Conservation (phyloP, 1,140 invertebrate genomes). For the Drosophila bifasciata region DNA sequence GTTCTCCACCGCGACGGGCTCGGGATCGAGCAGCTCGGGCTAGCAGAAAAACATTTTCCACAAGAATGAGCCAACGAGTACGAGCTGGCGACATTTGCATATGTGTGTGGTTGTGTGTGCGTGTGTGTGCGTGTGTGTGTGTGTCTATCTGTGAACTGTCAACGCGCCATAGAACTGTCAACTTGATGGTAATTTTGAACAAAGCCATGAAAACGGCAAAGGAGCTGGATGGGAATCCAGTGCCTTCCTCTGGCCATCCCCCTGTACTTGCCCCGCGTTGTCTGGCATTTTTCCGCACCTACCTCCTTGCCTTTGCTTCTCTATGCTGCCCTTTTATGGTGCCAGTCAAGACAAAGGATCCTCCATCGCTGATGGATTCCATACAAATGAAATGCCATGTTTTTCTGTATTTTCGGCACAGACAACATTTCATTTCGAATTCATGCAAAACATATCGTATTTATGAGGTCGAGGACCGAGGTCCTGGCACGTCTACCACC, state of each 20-base stretch:
- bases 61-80: slow-evolving; percentile 76
- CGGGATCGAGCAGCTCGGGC: too few relatives aligned
- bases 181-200: slow-evolving; percentile 82
- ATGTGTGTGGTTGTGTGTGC: slow-evolving; percentile 49
- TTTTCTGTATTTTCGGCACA: slow-evolving; percentile 52
- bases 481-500: background rate
- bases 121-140: slow-evolving; percentile 21
- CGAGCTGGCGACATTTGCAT: slow-evolving; percentile 76
- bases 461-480: slow-evolving; percentile 57
- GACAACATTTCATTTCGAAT: slow-evolving; percentile 76
- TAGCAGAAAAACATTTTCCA: slow-evolving; percentile 71
- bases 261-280: slow-evolving; percentile 52
- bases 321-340: slow-evolving; percentile 6
- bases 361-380: slow-evolving; percentile 66
- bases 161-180: slow-evolving; percentile 83
- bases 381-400: slow-evolving; percentile 74
- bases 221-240: slow-evolving; percentile 15
- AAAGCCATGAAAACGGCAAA: slow-evolving; percentile 73
- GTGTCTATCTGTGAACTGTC: slow-evolving; percentile 74
- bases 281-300: slow-evolving; percentile 18
- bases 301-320: too few relatives aligned
- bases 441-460: slow-evolving; percentile 70
- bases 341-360: slow-evolving; percentile 62
- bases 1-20: slow-evolving; percentile 43
- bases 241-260: slow-evolving; percentile 15